Evolutionary conservation across 2,113 vertebrate species (phyloP).

Genomic region (Vombatus ursinus): DNA sequence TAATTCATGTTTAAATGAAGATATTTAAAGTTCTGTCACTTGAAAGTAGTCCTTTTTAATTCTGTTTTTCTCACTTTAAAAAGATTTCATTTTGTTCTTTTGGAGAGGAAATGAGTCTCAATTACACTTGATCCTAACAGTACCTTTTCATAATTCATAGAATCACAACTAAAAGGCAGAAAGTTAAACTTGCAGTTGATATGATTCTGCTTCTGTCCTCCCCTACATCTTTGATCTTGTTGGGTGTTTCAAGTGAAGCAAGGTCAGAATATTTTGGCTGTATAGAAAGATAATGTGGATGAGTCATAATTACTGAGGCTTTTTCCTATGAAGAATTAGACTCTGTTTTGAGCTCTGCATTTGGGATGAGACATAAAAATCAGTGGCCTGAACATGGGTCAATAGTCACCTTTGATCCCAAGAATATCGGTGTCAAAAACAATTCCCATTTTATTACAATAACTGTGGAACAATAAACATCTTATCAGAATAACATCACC

Average conservation of each 20-base stretch:
- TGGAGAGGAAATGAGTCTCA: not conserved
- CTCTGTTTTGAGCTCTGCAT: slow-evolving; percentile 50
- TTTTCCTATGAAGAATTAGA: slow-evolving; percentile 35
- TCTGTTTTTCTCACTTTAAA: not conserved
- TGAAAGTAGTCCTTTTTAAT: slow-evolving; percentile 15
- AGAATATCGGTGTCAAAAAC: not conserved
- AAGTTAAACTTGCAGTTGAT: not conserved
- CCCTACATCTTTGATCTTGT: not conserved
- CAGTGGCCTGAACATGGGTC: not conserved
- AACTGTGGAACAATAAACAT: not conserved
- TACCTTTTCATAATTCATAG: not conserved
- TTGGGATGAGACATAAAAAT: slow-evolving; percentile 9
- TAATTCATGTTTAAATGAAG: slow-evolving; percentile 31
- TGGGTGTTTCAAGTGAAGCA: accelerated
- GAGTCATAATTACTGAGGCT: not conserved
- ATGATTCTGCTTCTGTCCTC: not conserved
- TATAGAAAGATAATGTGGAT: not conserved
- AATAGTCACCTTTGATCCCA: not conserved
- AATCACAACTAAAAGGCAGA: not conserved
- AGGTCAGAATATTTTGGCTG: not conserved
- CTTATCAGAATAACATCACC: not conserved
- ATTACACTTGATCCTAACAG: slow-evolving; percentile 21
- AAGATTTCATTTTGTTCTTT: slow-evolving; percentile 27
- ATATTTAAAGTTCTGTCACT: slow-evolving; percentile 11
- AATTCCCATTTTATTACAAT: not conserved